Percentiles rank a stretch among this genome's conserved stretches.
These are phyloP conservation scores for Sus scrofa DNA, from an alignment of 2,113 vertebrate species.

Conservation along the genomic window T2T-Sscrofa CM000819.6:25636501-25637000, in stretches of 20 bases:
- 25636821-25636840: background rate
- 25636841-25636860: background rate
- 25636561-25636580: background rate
- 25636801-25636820: background rate
- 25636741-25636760: background rate
- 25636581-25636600: background rate
- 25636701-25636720: background rate
- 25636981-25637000: background rate
- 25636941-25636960: background rate
- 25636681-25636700: background rate
- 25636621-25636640: background rate
- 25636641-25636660: background rate
- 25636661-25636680: background rate
- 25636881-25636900: background rate
- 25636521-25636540: background rate
- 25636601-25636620: background rate
- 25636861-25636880: background rate
- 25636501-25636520: background rate
- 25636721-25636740: background rate
- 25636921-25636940: background rate
- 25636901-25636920: background rate
- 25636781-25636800: background rate
- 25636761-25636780: background rate
- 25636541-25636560: background rate
- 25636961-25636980: background rate